Evolutionary conservation across 2,888 invertebrate species (phyloP).

Genomic region (Apotomis turbidana): DNA sequence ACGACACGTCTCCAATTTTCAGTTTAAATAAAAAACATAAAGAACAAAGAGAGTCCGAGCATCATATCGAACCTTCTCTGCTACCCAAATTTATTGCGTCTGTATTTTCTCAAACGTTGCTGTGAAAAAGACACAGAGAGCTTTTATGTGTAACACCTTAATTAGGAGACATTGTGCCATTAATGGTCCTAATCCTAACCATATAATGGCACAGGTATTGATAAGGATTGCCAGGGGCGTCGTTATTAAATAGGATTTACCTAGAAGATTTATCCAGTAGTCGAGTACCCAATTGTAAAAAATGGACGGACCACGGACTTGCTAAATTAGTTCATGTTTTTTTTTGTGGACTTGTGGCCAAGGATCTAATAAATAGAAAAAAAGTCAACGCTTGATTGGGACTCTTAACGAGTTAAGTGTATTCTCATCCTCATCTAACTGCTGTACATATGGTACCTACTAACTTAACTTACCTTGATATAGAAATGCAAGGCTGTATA

Average conservation of each 20-base stretch:
- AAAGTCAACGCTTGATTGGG: too few relatives aligned
- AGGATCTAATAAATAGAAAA: too few relatives aligned
- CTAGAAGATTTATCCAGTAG: too few relatives aligned
- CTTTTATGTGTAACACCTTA: conserved; percentile 31
- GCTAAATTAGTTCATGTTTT: too few relatives aligned
- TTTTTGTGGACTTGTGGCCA: too few relatives aligned
- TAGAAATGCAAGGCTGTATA: conserved; percentile 65
- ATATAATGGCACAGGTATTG: conserved; percentile 19
- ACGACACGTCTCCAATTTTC: conserved; percentile 4
- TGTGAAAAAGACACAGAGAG: conserved; percentile 22
- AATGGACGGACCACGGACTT: too few relatives aligned
- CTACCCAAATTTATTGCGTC: conserved; percentile 20
- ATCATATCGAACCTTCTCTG: conserved; percentile 10
- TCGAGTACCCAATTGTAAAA: too few relatives aligned
- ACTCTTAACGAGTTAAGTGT: too few relatives aligned
- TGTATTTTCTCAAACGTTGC: conserved; percentile 25
- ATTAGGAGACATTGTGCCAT: conserved; percentile 24
- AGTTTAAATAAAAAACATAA: conserved; percentile 10
- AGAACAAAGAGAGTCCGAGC: conserved; percentile 4
- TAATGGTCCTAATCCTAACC: conserved; percentile 2
- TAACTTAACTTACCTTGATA: conserved; percentile 58
- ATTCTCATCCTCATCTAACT: background rate
- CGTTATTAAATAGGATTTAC: background rate
- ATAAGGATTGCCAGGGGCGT: conserved; percentile 6
- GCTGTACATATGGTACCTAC: background rate